Conservation (phyloP, 2,113 vertebrate species). For the Macrotis lagotis region DNA sequence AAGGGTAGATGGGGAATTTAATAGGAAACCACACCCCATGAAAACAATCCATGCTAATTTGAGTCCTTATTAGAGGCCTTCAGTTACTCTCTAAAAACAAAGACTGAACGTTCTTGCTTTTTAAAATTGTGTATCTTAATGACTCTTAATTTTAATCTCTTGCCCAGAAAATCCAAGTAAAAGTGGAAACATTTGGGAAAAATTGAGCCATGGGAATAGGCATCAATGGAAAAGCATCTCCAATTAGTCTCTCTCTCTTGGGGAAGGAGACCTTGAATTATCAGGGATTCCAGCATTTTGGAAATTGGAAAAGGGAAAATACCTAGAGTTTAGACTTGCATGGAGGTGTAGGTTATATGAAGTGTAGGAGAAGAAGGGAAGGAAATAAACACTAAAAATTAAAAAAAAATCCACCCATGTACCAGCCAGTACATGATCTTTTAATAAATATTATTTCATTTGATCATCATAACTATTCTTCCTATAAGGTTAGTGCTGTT, state of each 20-base stretch:
- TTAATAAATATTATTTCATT: neutral
- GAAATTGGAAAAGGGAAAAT: neutral
- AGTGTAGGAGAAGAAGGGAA: neutral
- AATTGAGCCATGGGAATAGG: neutral
- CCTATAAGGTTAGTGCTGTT: neutral
- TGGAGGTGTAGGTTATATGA: neutral
- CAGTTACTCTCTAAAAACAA: neutral
- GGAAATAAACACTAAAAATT: neutral
- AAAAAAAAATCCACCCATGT: neutral
- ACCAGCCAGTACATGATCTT: neutral
- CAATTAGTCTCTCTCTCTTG: neutral
- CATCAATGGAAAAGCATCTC: neutral
- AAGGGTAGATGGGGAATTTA: neutral
- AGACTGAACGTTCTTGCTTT: neutral
- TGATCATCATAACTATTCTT: neutral
- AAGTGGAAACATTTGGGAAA: neutral
- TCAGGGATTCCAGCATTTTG: neutral
- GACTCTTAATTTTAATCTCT: neutral
- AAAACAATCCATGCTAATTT: neutral
- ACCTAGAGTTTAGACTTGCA: neutral
- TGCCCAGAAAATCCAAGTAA: neutral
- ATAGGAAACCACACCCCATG: neutral
- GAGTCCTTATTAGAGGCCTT: neutral
- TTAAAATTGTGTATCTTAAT: neutral
- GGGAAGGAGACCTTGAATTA: neutral